Evolutionary conservation across 2,113 vertebrate genomes (phyloP).

Genomic region (Pelecanoides urinatrix): DNA sequence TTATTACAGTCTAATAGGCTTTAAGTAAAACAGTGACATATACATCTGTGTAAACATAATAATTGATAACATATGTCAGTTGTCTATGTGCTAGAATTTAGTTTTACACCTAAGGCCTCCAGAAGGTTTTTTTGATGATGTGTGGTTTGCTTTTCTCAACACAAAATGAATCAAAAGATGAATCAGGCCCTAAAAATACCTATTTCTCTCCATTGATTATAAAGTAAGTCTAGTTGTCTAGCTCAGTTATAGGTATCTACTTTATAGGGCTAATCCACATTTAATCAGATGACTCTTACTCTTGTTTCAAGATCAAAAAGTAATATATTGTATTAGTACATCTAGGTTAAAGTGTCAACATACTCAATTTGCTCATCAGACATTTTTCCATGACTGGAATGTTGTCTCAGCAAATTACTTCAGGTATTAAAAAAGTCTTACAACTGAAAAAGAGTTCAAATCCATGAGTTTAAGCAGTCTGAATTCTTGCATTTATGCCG

Average conservation of each 20-base stretch:
- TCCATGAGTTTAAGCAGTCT: background rate
- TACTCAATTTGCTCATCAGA: background rate
- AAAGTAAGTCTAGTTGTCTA: background rate
- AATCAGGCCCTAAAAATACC: constrained; percentile 13
- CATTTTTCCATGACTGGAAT: background rate
- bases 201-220: background rate
- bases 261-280: background rate
- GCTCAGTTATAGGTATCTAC: background rate
- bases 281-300: background rate
- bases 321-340: background rate
- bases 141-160: background rate
- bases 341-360: background rate
- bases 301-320: background rate
- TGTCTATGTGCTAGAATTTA: constrained; percentile 33
- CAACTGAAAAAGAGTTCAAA: background rate
- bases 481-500: background rate
- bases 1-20: constrained; percentile 27
- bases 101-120: constrained; percentile 21
- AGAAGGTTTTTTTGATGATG: background rate
- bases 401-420: background rate
- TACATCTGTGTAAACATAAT: constrained; percentile 24
- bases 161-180: constrained; percentile 46
- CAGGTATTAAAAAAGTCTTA: background rate
- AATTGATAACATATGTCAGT: constrained; percentile 24
- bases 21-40: constrained; percentile 35